Evolutionary conservation across 2,888 invertebrate genomes (phyloP), one percentile per base, ranked within the genome.

Genomic region (Eledona agricola): DNA sequence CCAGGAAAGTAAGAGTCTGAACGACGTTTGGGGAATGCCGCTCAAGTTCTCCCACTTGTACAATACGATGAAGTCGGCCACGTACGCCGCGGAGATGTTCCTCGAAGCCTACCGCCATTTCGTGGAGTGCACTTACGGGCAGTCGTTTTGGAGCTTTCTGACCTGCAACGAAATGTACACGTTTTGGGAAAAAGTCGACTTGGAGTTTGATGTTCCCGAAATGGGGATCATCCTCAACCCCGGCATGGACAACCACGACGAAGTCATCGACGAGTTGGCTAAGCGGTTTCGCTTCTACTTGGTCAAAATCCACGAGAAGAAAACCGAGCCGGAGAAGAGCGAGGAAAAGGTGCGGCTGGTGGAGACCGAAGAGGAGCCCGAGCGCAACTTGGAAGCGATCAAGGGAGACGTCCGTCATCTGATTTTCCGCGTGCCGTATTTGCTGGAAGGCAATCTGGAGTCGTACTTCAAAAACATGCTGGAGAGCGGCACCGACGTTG

Each of bases 171-270:
- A 70, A 55, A 57, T 69, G 6, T 10, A 19, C 3, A 38, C 51
- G 0, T 45, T 55, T 15, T 58, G 53, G 57, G 37, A 59, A 3
- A 13, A 43, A n/a, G 10, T 62, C 1, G 42, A 25, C 5, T 77
- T 81, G 22, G 70, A 75, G 40, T 73, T 83, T 10, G 76, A 79
- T 46, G 75, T 83, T 37, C 84, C 84, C 0, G 81, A 82, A 38
- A 79, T 81, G 38, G 74, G 81, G 2, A 77, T 84, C 11, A 77
- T 80, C 57, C 68, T 84, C 11, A 81, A 84, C 70, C 80, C 81
- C 1, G 72, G 72, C 10, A 63, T 80, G 4, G 70, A 75, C 1
- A 78, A 80, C 51, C 80, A 82, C 60, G 78, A 77, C 32, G 77
- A 77, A 13, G 55, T 75, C 7, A 63, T 73, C 3, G 63, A 69